Conservation (phyloP, 1,140 invertebrate species). For the Elymnias hypermnestra region DNA sequence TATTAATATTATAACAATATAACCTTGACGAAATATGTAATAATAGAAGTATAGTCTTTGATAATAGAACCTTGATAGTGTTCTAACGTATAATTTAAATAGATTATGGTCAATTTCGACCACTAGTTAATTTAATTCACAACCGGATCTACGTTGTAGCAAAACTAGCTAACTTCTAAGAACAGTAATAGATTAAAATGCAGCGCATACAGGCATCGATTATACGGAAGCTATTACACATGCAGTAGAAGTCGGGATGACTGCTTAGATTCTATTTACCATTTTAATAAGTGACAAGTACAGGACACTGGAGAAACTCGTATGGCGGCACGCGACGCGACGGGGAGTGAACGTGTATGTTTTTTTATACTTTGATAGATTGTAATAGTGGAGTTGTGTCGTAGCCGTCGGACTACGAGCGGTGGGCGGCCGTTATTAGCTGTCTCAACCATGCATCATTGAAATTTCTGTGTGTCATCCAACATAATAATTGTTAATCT, state of each 20-base stretch:
- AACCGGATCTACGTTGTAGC: neutral
- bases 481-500: conserved; percentile 50
- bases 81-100: too few species aligned
- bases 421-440: conserved; percentile 50
- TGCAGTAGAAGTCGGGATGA: conserved; percentile 32
- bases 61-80: too few species aligned
- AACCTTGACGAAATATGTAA: too few species aligned
- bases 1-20: too few species aligned
- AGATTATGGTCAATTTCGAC: too few species aligned
- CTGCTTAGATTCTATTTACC: conserved; percentile 52
- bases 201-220: conserved; percentile 32
- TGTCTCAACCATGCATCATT: conserved; percentile 40
- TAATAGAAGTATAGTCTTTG: too few species aligned
- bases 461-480: conserved; percentile 64
- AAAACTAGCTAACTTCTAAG: conserved; percentile 11
- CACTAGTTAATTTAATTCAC: too few species aligned
- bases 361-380: conserved; percentile 55
- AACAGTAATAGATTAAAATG: conserved; percentile 25
- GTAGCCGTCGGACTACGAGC: conserved; percentile 27
- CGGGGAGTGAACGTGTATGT: conserved; percentile 46
- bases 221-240: conserved; percentile 55
- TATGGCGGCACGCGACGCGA: conserved; percentile 55
- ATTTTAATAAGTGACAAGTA: conserved; percentile 42
- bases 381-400: conserved; percentile 66
- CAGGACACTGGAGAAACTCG: conserved; percentile 48